These are phyloP conservation scores for Clamator glandarius DNA, from an alignment of 2,797 vertebrate genomes.

Conservation along the genomic window DNA sequence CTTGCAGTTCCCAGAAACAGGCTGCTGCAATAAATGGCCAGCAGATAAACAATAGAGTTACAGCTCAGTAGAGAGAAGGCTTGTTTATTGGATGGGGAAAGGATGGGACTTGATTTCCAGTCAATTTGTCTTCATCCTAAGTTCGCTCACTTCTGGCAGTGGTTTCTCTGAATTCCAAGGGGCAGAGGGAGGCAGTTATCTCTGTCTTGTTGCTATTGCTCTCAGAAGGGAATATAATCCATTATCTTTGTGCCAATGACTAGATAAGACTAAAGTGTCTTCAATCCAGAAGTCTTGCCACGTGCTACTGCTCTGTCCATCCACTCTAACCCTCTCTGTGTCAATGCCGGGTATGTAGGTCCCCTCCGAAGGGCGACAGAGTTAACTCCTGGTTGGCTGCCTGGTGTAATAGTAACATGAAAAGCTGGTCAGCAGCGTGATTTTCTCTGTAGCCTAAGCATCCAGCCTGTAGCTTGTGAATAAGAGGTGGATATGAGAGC, in stretches of 20 bases:
- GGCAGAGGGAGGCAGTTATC: background rate
- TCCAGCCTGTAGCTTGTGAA: background rate
- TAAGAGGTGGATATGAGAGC: background rate
- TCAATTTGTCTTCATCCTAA: background rate
- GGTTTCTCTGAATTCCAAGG: background rate
- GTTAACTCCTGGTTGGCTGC: background rate
- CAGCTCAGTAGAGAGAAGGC: background rate
- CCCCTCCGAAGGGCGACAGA: background rate
- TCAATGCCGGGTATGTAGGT: background rate
- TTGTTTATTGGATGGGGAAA: background rate
- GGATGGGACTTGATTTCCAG: background rate
- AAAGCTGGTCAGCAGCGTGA: background rate
- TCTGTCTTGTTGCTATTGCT: background rate
- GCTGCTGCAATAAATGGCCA: background rate
- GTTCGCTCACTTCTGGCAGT: background rate
- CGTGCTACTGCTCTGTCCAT: background rate
- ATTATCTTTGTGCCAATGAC: background rate
- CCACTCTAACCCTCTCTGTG: accelerated
- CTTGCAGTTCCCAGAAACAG: background rate
- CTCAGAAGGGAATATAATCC: background rate
- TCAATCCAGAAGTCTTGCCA: background rate
- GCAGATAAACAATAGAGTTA: accelerated
- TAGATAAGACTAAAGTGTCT: background rate
- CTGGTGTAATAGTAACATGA: background rate
- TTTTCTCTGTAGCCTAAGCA: background rate